Conservation (phyloP, 2,113 vertebrate species). For the Cynocephalus volans region DNA sequence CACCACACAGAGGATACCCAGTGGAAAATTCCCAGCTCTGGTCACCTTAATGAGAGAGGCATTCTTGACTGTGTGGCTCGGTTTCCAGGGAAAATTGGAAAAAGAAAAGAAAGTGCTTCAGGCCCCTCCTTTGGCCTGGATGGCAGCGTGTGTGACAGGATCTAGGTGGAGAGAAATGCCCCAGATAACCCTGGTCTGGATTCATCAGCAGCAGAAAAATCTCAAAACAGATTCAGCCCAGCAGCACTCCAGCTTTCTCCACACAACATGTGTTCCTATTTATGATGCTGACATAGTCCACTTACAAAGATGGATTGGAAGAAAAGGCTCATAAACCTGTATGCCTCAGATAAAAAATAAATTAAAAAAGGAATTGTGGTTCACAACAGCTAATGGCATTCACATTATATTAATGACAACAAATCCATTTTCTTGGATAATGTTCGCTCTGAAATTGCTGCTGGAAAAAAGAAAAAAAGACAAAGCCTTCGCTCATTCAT, state of each 20-base stretch:
- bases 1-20: constrained; percentile 46
- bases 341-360: constrained; percentile 5
- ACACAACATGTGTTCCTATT: background rate
- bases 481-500: constrained; percentile 25
- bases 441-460: background rate
- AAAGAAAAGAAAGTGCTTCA: background rate
- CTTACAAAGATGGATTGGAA: constrained; percentile 23
- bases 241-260: background rate
- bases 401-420: constrained; percentile 29
- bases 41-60: constrained; percentile 29
- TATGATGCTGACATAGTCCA: constrained; percentile 17
- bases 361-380: background rate
- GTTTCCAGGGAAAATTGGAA: constrained; percentile 58
- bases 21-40: constrained; percentile 26
- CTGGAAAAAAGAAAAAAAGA: background rate
- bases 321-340: background rate
- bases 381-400: constrained; percentile 52
- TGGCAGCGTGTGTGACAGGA: background rate
- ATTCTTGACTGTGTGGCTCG: background rate
- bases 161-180: background rate
- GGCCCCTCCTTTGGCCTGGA: background rate
- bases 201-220: constrained; percentile 32
- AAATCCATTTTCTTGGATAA: constrained; percentile 57
- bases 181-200: constrained; percentile 35
- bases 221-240: background rate